These are phyloP conservation scores for Scolopax rusticola DNA, from an alignment of 2,797 vertebrate species.

Conservation along the genomic window DNA sequence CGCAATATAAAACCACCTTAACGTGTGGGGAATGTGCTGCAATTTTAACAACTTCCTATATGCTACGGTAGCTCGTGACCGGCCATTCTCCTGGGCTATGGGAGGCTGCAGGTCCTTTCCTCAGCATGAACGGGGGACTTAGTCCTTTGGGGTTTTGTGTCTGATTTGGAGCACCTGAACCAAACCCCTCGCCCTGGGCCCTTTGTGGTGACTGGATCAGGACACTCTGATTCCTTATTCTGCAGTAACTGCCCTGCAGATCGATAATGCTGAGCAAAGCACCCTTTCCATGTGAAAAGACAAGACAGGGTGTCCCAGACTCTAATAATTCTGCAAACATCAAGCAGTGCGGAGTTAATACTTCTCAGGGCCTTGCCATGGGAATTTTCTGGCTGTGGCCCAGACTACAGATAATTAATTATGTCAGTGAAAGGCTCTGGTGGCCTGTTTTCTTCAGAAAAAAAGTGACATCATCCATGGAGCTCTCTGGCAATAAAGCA, in stretches of 20 bases:
- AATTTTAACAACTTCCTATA: background rate
- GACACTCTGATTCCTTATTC: conserved; percentile 45
- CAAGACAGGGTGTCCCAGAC: conserved; percentile 35
- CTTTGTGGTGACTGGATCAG: conserved; percentile 45
- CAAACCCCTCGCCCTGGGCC: conserved; percentile 40
- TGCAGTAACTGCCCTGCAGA: conserved; percentile 26
- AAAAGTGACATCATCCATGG: conserved; percentile 83
- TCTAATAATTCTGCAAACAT: conserved; percentile 65
- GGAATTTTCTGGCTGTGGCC: conserved; percentile 79
- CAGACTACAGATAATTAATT: conserved; percentile 86
- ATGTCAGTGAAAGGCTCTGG: conserved; percentile 83
- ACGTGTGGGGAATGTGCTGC: background rate
- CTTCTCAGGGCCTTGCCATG: conserved; percentile 71
- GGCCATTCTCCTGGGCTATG: background rate
- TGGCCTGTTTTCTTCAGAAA: conserved; percentile 82
- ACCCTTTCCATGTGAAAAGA: conserved; percentile 43
- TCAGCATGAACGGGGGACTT: background rate
- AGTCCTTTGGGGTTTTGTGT: background rate
- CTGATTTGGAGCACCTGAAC: background rate
- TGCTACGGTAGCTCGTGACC: background rate
- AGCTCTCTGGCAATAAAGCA: conserved; percentile 80
- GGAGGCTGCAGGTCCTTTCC: background rate
- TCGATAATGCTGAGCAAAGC: conserved; percentile 59
- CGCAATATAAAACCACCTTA: background rate
- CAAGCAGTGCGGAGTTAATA: conserved; percentile 76